Base-by-base conservation (phyloP, 2,113 vertebrate genomes). In the Salvator merianae region DNA sequence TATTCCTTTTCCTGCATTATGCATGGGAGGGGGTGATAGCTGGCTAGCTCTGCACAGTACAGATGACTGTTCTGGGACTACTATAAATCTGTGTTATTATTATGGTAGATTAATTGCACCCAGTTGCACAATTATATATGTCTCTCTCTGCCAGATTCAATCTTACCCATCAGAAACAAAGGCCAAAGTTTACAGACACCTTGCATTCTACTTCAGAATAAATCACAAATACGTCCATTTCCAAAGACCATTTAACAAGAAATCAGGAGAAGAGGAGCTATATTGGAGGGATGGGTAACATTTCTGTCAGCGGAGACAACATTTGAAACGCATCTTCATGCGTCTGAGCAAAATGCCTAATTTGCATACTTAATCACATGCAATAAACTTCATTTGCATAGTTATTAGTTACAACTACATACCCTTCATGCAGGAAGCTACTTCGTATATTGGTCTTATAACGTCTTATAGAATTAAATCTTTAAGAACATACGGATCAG, bases 1-100 rank as follows among this genome's bases (percentile, higher is more conserved):
- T 50, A 90, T 89, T 92, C 75, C 77, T 87, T 92, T 92, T 77
- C 82, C 86, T 91, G 71, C 95, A 89, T 94, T 92, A 88, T 86
- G 84, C 81, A 90, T 71, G 68, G 70, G 86, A 86, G 84, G n/a
- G 63, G 62, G n/a, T 78, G 66, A 59, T 90, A 88, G 80, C 84
- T 91, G 75, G 76, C 83, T 74, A 82, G 32, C 69, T 92, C 63
- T 71, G 65, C 43, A 65, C 2, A 20, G 55, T 59, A 13, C 55
- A 88, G 86, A 91, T 88, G 88, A 86, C 72, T 90, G 88, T 79
- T 92, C 62, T 82, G 90, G 82, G 88, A 91, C 88, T 81, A 77
- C 7, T 73, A 36, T 34, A 90, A 73, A 47, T 84, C 80, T 72
- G 88, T 63, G 79, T 55, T 71, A 38, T 79, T 85, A 85, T 88